Percentiles rank a stretch among this genome's conserved stretches.
Evolutionary conservation across 2,888 invertebrate species (phyloP).

Genomic region (Cantharis rufa): DNA sequence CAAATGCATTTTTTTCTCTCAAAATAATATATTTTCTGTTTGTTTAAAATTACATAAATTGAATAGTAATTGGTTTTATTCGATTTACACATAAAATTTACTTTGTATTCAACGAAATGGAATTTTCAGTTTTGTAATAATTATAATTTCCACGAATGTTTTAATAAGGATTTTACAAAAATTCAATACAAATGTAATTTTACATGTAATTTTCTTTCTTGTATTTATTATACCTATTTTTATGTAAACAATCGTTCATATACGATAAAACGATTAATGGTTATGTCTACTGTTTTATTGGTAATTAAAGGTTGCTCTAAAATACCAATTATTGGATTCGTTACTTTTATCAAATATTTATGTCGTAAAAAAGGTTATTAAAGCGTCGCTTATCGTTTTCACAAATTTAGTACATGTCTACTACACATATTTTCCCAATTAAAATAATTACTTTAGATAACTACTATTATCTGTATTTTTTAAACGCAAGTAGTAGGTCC

Average conservation of each 20-base stretch:
- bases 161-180: too few relatives aligned
- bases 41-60: neutral
- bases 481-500: neutral
- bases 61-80: too few relatives aligned
- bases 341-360: neutral
- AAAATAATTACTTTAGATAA: neutral
- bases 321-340: neutral
- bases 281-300: neutral
- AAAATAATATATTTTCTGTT: neutral
- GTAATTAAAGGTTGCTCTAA: neutral
- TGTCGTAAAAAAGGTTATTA: neutral
- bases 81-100: too few relatives aligned
- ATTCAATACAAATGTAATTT: too few relatives aligned
- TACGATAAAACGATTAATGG: neutral
- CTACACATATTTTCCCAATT: neutral
- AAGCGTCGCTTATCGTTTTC: neutral
- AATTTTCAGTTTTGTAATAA: too few relatives aligned
- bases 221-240: neutral
- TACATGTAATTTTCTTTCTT: too few relatives aligned
- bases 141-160: too few relatives aligned
- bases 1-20: rapidly evolving
- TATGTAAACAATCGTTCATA: neutral
- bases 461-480: neutral
- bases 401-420: neutral
- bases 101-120: too few relatives aligned